phyloP scores from a whole-genome alignment of 2,797 vertebrate genomes.

The Xerus rutilus region DNA sequence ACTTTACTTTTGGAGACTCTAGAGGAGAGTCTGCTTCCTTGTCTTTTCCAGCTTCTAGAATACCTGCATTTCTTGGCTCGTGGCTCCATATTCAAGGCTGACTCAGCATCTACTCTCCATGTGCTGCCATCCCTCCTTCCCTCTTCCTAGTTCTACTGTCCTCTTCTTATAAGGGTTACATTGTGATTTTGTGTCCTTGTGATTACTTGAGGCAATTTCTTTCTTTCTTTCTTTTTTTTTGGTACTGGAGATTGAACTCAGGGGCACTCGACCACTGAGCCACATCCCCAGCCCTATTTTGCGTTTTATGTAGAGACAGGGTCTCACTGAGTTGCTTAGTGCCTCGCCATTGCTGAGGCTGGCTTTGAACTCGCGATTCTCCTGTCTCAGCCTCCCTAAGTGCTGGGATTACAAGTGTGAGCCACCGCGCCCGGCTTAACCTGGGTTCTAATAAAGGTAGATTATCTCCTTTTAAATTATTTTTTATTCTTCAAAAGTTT shows the following conservation, averaged over 20 bases:
- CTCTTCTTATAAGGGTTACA: background rate
- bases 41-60: background rate
- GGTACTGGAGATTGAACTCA: too few species aligned
- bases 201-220: background rate
- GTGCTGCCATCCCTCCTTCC: background rate
- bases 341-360: too few species aligned
- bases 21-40: background rate
- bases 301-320: too few species aligned
- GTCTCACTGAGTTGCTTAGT: too few species aligned
- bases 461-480: constrained; percentile 11
- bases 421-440: background rate
- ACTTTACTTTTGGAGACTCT: background rate
- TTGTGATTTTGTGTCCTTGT: background rate
- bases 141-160: background rate
- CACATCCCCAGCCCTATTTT: too few species aligned
- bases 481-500: background rate
- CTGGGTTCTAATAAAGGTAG: background rate
- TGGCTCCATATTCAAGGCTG: background rate
- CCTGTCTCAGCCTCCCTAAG: too few species aligned
- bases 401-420: too few species aligned
- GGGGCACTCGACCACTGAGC: too few species aligned
- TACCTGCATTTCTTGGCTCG: background rate
- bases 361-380: too few species aligned
- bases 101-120: background rate
- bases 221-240: too few species aligned